Evolutionary conservation across 2,113 vertebrate species (phyloP).

Genomic region (Lates calcarifer): DNA sequence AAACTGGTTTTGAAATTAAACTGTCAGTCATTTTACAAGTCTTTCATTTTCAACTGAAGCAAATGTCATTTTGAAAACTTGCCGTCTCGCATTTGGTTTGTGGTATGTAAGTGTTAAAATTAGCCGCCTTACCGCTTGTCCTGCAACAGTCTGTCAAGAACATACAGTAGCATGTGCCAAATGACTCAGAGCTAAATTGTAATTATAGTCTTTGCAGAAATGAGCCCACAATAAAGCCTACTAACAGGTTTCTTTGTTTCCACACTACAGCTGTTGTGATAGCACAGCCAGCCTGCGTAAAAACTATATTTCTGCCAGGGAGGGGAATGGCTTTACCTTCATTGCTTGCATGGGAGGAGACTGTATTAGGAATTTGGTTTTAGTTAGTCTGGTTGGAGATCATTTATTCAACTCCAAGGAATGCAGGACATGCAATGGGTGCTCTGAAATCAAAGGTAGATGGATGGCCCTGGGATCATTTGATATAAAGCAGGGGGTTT

Average conservation of each 20-base stretch:
- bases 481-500: conserved; percentile 62
- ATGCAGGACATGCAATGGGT: conserved; percentile 57
- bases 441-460: conserved; percentile 74
- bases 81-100: conserved; percentile 21
- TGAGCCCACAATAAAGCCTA: conserved; percentile 64
- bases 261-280: conserved; percentile 65
- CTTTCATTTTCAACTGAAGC: conserved; percentile 9
- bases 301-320: conserved; percentile 32
- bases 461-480: conserved; percentile 55
- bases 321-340: conserved; percentile 34
- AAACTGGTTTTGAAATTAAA: conserved; percentile 14
- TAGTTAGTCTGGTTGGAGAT: conserved; percentile 63
- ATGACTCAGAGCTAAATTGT: conserved; percentile 70
- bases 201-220: conserved; percentile 69
- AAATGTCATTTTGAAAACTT: conserved; percentile 31
- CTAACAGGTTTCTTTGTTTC: conserved; percentile 71
- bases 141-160: conserved; percentile 55
- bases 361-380: conserved; percentile 28
- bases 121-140: conserved; percentile 46
- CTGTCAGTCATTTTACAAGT: background rate
- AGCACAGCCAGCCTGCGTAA: conserved; percentile 52
- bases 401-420: conserved; percentile 53
- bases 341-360: background rate
- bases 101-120: conserved; percentile 44
- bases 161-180: conserved; percentile 61